Conservation (phyloP, 2,888 invertebrate species). For the Ptychoptera albimana region DNA sequence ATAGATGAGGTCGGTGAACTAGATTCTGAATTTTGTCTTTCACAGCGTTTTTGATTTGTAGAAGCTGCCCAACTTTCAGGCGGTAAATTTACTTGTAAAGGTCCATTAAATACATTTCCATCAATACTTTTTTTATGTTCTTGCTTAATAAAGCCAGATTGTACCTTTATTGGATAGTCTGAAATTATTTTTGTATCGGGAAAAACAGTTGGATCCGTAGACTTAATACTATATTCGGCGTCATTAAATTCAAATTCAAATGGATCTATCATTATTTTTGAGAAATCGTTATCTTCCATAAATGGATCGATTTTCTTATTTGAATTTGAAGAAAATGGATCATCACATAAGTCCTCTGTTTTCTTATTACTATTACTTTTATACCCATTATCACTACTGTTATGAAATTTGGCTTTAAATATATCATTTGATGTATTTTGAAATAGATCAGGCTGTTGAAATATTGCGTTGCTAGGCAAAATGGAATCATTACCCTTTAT, state of each 20-base stretch:
- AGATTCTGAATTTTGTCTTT: slow-evolving; percentile 3
- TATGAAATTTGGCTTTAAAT: background rate
- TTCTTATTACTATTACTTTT: background rate
- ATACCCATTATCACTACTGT: background rate
- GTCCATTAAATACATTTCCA: slow-evolving; percentile 41
- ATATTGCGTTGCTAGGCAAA: no score
- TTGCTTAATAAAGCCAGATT: slow-evolving; percentile 10
- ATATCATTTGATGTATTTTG: no score
- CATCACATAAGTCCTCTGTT: no score
- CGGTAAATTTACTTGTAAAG: slow-evolving; percentile 50
- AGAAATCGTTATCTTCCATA: slow-evolving; percentile 35
- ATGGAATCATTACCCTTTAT: no score
- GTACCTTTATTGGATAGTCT: background rate
- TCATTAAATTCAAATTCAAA: slow-evolving; percentile 25
- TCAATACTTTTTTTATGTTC: slow-evolving; percentile 18
- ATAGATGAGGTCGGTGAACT: slow-evolving; percentile 10
- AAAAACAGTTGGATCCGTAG: slow-evolving; percentile 8
- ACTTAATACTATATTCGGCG: slow-evolving; percentile 10
- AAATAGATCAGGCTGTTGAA: no score
- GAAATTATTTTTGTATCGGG: slow-evolving; percentile 18
- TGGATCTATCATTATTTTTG: slow-evolving; percentile 23
- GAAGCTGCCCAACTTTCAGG: slow-evolving; percentile 38
- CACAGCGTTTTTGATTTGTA: slow-evolving; percentile 21
- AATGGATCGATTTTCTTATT: slow-evolving; percentile 38
- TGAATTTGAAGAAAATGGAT: background rate